Percentiles rank a stretch among this genome's conserved stretches.
Evolutionary conservation across 1,140 invertebrate genomes (phyloP).

Genomic region (Lepidotrigona ventralis): DNA sequence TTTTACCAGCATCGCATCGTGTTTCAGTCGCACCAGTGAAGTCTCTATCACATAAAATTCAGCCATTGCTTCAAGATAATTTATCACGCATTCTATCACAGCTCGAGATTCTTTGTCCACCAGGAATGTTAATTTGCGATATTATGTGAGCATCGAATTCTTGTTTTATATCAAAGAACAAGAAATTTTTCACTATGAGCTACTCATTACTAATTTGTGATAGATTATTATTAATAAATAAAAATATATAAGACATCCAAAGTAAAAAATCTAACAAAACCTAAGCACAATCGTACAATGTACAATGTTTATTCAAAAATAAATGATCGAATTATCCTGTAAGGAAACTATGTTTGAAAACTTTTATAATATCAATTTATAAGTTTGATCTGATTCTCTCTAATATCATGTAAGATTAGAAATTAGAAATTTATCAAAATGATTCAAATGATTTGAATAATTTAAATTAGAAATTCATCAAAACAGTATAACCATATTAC

Average conservation of each 20-base stretch:
- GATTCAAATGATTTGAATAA: too few relatives aligned
- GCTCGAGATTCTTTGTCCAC: constrained; percentile 68
- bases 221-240: too few relatives aligned
- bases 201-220: too few relatives aligned
- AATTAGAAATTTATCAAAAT: too few relatives aligned
- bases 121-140: constrained; percentile 73
- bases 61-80: constrained; percentile 81
- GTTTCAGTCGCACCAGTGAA: constrained; percentile 80
- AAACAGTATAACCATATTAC: background rate
- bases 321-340: background rate
- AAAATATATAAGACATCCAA: background rate
- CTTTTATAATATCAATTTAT: background rate
- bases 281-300: too few relatives aligned
- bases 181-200: too few relatives aligned
- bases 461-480: background rate
- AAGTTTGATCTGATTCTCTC: background rate
- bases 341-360: background rate
- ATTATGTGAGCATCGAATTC: constrained; percentile 60
- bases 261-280: background rate
- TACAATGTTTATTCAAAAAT: too few relatives aligned
- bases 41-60: constrained; percentile 80
- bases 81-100: constrained; percentile 77
- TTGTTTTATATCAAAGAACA: too few relatives aligned
- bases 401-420: background rate
- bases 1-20: constrained; percentile 86